Percentiles rank a stretch among this genome's conserved stretches.
phyloP scores from a whole-genome alignment of 37 sponge, comb jelly and placozoan genomes.

The Ephydatia muelleri region DNA sequence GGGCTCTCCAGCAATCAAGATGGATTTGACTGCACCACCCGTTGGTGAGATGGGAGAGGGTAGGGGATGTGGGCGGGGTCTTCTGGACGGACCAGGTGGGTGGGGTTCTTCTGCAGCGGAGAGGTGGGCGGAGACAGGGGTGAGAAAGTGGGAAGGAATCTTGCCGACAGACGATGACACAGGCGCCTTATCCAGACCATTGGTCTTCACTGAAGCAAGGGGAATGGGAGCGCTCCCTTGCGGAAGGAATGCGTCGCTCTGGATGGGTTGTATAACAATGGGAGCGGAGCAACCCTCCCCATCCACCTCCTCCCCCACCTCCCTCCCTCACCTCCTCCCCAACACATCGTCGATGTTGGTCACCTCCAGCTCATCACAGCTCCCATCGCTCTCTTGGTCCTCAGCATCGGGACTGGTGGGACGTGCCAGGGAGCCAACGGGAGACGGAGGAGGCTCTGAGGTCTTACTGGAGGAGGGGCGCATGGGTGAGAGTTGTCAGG shows the following conservation, averaged over 20 bases:
- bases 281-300: background rate
- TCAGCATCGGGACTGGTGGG: background rate
- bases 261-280: background rate
- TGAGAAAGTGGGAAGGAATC: too few species aligned
- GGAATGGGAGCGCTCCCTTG: background rate
- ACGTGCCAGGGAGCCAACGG: background rate
- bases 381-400: constrained; percentile 22
- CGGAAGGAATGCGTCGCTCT: background rate
- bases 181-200: background rate
- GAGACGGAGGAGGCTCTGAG: background rate
- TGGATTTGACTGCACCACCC: background rate
- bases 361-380: constrained; percentile 40
- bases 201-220: background rate
- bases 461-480: background rate
- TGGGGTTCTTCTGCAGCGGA: background rate
- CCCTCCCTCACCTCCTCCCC: constrained; percentile 20
- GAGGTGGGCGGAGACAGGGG: background rate
- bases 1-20: background rate
- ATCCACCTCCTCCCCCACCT: too few species aligned
- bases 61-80: too few species aligned
- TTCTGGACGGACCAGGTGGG: background rate
- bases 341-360: constrained; percentile 38
- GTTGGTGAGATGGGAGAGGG: background rate
- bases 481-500: background rate
- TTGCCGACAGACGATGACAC: background rate